These are phyloP conservation scores for Epizoanthus fatuus DNA, from an alignment of 92 coral and sea anemone genomes.

Conservation along the genomic window DNA sequence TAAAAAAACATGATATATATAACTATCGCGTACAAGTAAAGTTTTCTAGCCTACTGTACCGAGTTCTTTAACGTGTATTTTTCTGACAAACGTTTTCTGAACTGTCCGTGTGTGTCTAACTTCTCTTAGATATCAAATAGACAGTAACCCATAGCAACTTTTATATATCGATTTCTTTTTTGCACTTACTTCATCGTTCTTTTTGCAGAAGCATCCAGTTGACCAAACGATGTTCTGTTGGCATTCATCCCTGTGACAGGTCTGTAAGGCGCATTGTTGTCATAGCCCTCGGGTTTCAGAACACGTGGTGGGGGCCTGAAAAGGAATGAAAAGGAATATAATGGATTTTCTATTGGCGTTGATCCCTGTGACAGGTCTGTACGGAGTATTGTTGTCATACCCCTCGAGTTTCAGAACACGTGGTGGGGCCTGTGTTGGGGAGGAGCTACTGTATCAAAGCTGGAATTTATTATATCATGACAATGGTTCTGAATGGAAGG, in stretches of 20 bases:
- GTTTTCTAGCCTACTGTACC: too few species aligned
- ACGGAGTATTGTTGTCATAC: constrained; percentile 37
- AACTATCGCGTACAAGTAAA: too few species aligned
- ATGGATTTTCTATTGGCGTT: constrained; percentile 82
- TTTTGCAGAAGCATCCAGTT: constrained; percentile 86
- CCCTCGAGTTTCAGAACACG: constrained; percentile 82
- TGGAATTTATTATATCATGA: too few species aligned
- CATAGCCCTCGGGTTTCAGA: constrained; percentile 92
- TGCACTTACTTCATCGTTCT: constrained; percentile 88
- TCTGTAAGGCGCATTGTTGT: constrained; percentile 75
- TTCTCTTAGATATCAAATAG: too few species aligned
- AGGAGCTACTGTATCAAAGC: not conserved
- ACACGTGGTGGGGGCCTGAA: constrained; percentile 92
- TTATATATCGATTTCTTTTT: too few species aligned
- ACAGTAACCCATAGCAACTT: not conserved
- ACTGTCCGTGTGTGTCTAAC: too few species aligned
- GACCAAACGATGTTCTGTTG: constrained; percentile 87
- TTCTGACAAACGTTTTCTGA: too few species aligned
- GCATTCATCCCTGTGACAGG: constrained; percentile 93
- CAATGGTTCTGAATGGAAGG: not conserved
- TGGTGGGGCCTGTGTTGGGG: constrained; percentile 54
- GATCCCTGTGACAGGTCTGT: constrained; percentile 94
- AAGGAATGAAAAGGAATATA: too few species aligned
- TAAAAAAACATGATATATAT: too few species aligned
- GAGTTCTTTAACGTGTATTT: too few species aligned